Evolutionary conservation across 2,888 invertebrate genomes (phyloP).

Genomic region (Eupithecia centaureata): DNA sequence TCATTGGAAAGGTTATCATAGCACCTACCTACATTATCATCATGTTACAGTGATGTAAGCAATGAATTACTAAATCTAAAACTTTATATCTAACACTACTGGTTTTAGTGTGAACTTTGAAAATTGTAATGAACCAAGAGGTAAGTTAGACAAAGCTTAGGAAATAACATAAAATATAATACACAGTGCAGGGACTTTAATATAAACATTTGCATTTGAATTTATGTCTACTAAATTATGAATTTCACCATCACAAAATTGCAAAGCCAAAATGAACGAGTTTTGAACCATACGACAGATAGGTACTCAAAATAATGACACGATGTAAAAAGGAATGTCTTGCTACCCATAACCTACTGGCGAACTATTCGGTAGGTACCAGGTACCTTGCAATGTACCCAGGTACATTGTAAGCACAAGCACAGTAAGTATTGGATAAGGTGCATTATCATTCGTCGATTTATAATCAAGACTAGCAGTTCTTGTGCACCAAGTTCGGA

Average conservation of each 20-base stretch:
- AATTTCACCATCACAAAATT: neutral
- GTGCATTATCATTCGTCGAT: constrained; percentile 35
- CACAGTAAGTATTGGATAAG: neutral
- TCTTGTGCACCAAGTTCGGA: constrained; percentile 75
- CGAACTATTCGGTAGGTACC: neutral
- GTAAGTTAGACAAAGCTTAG: neutral
- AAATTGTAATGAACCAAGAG: neutral
- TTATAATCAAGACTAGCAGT: constrained; percentile 64
- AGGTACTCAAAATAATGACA: constrained; percentile 8
- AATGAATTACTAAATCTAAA: neutral
- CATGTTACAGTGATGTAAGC: neutral
- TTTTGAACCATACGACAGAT: neutral
- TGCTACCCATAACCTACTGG: constrained; percentile 1
- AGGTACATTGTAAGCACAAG: neutral
- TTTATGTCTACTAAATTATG: neutral
- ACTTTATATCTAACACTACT: neutral
- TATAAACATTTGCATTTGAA: neutral
- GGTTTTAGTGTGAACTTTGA: neutral
- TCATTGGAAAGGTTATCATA: constrained; percentile 1
- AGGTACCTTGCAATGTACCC: neutral
- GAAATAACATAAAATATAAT: neutral
- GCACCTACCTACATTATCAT: neutral
- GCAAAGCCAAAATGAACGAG: neutral
- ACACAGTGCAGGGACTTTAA: neutral
- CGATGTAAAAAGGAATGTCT: constrained; percentile 4